These are phyloP conservation scores for Neodiprion lecontei DNA, from an alignment of 1,140 invertebrate genomes.

Conservation along the genomic window DNA sequence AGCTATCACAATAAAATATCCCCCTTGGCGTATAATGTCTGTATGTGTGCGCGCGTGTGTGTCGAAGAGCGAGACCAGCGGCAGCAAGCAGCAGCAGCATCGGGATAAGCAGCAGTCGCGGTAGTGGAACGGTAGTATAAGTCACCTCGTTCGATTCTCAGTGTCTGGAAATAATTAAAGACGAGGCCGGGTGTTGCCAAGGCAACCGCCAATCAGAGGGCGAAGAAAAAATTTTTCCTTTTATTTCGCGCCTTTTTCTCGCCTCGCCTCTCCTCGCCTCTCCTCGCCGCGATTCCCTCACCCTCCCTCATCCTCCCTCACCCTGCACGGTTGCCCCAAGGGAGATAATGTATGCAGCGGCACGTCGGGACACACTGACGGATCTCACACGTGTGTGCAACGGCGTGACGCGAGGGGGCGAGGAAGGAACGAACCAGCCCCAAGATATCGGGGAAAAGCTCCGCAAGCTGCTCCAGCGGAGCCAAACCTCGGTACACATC, in stretches of 20 bases:
- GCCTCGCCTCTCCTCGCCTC: constrained; percentile 31
- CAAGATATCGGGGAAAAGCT: too few species aligned
- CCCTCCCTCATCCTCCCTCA: constrained; percentile 26
- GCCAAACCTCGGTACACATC: too few species aligned
- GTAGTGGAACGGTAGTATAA: background rate
- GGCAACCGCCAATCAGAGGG: constrained; percentile 63
- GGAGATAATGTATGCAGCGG: constrained; percentile 60
- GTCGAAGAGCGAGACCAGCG: constrained; percentile 42
- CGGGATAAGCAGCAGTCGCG: constrained; percentile 25
- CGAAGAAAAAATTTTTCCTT: constrained; percentile 61
- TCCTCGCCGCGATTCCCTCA: constrained; percentile 10
- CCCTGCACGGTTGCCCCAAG: constrained; percentile 37
- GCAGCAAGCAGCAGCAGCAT: constrained; percentile 4
- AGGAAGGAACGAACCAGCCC: too few species aligned
- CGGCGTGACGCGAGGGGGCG: too few species aligned
- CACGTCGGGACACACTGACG: constrained; percentile 46
- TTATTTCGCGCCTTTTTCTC: constrained; percentile 55
- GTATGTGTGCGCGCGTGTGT: too few species aligned
- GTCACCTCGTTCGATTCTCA: constrained; percentile 62
- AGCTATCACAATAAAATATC: background rate
- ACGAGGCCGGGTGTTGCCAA: constrained; percentile 60
- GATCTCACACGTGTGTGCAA: too few species aligned
- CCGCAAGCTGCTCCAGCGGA: too few species aligned
- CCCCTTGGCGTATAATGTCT: background rate
- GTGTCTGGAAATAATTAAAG: constrained; percentile 66